phyloP scores from a whole-genome alignment of 1,140 invertebrate genomes.

The Drosophila sp. region DNA sequence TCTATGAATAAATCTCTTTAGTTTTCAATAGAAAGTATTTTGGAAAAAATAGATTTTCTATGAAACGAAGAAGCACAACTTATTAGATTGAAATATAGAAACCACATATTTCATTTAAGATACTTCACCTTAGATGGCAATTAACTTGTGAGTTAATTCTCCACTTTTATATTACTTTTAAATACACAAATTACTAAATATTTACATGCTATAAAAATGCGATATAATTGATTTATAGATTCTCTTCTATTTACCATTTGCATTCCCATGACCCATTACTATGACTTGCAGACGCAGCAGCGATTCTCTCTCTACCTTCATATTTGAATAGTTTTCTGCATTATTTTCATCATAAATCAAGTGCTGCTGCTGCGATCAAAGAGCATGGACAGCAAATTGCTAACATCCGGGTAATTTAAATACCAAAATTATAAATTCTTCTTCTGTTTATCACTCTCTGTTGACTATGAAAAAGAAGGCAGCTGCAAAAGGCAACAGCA shows the following conservation, averaged over 20 bases:
- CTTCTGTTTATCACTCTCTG: constrained; percentile 57
- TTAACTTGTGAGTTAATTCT: too few species aligned
- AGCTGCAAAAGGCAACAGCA: constrained; percentile 25
- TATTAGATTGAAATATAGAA: too few species aligned
- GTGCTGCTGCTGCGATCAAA: constrained; percentile 52
- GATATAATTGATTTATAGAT: background rate
- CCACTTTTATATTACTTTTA: too few species aligned
- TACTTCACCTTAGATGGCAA: too few species aligned
- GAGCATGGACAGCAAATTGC: constrained; percentile 69
- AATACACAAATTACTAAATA: too few species aligned
- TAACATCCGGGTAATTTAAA: constrained; percentile 78
- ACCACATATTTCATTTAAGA: too few species aligned
- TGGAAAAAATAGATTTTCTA: too few species aligned
- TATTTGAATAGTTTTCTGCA: constrained; percentile 11
- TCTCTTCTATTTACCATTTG: background rate
- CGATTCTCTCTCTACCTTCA: background rate
- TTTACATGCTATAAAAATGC: too few species aligned
- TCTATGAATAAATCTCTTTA: too few species aligned
- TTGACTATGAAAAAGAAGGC: constrained; percentile 12
- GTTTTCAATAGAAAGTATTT: too few species aligned
- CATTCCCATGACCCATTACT: constrained; percentile 11
- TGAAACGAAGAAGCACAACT: too few species aligned
- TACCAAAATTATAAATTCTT: constrained; percentile 47
- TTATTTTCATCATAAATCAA: constrained; percentile 67
- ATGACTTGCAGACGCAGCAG: background rate